phyloP scores from a whole-genome alignment of 1,140 invertebrate species.

The Hylyphantes graminicola region DNA sequence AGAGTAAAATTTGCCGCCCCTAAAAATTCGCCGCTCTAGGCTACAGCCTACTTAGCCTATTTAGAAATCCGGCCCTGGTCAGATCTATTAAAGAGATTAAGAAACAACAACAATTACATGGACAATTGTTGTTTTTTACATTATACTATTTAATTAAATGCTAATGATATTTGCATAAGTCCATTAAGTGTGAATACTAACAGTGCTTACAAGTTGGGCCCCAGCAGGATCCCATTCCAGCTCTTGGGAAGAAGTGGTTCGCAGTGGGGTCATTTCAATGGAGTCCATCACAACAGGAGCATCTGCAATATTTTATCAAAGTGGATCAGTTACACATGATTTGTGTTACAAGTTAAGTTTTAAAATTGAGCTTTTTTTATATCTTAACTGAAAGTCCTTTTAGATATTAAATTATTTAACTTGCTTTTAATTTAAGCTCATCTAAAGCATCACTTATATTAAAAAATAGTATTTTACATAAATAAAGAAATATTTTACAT shows the following conservation, averaged over 20 bases:
- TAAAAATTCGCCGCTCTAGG: too few relatives aligned
- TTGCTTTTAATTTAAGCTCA: too few relatives aligned
- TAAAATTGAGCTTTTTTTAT: not conserved
- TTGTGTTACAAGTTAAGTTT: not conserved
- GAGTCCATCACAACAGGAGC: not conserved
- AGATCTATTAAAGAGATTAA: too few relatives aligned
- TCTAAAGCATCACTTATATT: too few relatives aligned
- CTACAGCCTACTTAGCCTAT: too few relatives aligned
- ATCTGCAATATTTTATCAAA: not conserved
- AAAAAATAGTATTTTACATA: too few relatives aligned
- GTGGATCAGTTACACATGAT: too few relatives aligned
- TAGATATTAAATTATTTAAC: too few relatives aligned
- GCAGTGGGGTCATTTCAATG: conserved; percentile 47
- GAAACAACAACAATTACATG: too few relatives aligned
- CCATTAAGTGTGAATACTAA: conserved; percentile 21
- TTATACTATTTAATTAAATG: not conserved
- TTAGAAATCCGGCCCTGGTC: too few relatives aligned
- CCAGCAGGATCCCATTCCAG: conserved; percentile 61
- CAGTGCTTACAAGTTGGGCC: conserved; percentile 50
- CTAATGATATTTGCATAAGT: not conserved
- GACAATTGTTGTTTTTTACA: not conserved
- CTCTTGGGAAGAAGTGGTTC: conserved; percentile 58
- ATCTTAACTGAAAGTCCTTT: not conserved
- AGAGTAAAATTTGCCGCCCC: too few relatives aligned
- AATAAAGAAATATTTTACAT: too few relatives aligned